Evolutionary conservation across 2,113 vertebrate genomes (phyloP).

Genomic region (Urocitellus parryii): DNA sequence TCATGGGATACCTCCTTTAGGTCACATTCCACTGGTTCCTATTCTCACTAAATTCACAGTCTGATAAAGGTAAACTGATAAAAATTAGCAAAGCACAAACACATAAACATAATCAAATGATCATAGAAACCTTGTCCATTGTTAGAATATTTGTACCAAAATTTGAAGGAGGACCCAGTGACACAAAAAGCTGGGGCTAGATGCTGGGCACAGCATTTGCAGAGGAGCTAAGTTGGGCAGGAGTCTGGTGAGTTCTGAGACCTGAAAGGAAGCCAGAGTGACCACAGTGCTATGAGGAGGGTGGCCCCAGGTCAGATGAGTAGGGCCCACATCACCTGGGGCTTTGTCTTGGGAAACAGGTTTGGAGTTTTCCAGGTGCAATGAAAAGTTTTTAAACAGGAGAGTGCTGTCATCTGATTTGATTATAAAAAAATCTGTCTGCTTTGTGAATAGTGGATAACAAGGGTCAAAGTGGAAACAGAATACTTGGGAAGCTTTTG

Average conservation of each 20-base stretch:
- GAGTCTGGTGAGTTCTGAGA: neutral
- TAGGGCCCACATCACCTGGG: accelerated
- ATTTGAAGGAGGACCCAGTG: neutral
- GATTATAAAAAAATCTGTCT: neutral
- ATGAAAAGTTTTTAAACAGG: accelerated
- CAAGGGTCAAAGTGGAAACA: neutral
- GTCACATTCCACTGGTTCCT: neutral
- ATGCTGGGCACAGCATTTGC: accelerated
- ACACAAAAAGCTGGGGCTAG: neutral
- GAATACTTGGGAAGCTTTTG: neutral
- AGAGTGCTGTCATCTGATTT: neutral
- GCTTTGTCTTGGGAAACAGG: neutral
- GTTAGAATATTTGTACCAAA: neutral
- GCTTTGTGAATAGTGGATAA: neutral
- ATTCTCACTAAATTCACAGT: neutral
- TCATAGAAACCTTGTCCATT: neutral
- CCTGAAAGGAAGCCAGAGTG: neutral
- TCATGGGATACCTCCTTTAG: neutral
- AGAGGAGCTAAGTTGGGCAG: neutral
- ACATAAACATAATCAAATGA: neutral
- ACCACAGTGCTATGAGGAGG: accelerated
- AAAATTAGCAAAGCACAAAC: neutral
- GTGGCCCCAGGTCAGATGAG: accelerated
- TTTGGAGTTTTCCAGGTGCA: neutral
- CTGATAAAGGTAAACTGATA: neutral